Evolutionary conservation across 2,113 vertebrate species (phyloP).

Genomic region (Vimba vimba): DNA sequence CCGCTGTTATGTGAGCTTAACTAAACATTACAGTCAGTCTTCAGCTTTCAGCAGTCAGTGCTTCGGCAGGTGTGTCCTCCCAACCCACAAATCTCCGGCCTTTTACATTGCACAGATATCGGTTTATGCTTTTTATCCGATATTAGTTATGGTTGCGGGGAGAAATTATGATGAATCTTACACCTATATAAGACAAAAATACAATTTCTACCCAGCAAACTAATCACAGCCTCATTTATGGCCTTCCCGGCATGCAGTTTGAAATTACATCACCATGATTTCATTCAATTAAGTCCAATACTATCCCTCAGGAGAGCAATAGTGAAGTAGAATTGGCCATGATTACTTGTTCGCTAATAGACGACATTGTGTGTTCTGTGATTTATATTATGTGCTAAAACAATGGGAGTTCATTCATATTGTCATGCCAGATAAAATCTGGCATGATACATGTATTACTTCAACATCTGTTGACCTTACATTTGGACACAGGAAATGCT

Average conservation of each 20-base stretch:
- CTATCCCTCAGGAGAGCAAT: constrained; percentile 46
- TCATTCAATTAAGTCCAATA: constrained; percentile 37
- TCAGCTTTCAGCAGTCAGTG: constrained; percentile 36
- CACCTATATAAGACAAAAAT: neutral
- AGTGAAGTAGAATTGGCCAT: constrained; percentile 23
- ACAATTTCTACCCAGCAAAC: constrained; percentile 13
- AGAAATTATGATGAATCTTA: neutral
- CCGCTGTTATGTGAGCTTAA: constrained; percentile 54
- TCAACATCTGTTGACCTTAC: constrained; percentile 34
- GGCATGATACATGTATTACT: constrained; percentile 12
- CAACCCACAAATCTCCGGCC: neutral
- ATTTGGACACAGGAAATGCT: constrained; percentile 15
- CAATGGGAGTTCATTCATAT: constrained; percentile 45
- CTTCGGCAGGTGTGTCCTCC: constrained; percentile 58
- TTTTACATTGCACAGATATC: neutral
- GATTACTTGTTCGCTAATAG: constrained; percentile 33
- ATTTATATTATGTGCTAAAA: constrained; percentile 43
- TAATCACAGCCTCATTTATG: constrained; percentile 11
- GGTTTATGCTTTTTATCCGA: neutral
- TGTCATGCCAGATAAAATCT: constrained; percentile 38
- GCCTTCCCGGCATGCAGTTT: constrained; percentile 9
- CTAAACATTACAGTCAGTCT: constrained; percentile 52
- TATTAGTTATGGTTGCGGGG: neutral
- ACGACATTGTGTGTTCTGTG: constrained; percentile 14
- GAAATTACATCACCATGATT: constrained; percentile 40